These are phyloP conservation scores for Brenthis ino DNA, from an alignment of 2,888 invertebrate species.

Conservation along the genomic window DNA sequence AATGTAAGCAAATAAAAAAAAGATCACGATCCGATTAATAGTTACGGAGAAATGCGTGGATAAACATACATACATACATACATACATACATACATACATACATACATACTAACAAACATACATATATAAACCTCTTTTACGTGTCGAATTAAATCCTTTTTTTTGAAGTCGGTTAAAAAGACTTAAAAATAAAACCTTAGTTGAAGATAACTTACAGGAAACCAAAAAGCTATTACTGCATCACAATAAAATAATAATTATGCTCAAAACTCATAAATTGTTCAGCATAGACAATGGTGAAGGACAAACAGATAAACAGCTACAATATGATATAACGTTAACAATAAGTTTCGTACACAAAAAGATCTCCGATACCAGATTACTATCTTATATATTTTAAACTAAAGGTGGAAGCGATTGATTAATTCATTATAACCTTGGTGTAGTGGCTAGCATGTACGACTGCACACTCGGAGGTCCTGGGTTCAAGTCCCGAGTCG, in stretches of 20 bases:
- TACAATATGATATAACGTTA: slow-evolving; percentile 64
- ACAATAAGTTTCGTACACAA: slow-evolving; percentile 78
- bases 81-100: too few relatives aligned
- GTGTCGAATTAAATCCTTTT: too few relatives aligned
- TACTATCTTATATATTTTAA: slow-evolving; percentile 58
- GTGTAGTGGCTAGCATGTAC: too few relatives aligned
- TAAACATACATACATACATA: too few relatives aligned
- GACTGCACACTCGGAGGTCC: too few relatives aligned
- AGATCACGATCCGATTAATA: too few relatives aligned
- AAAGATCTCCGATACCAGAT: slow-evolving; percentile 70
- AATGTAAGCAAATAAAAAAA: too few relatives aligned
- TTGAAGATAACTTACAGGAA: slow-evolving; percentile 19
- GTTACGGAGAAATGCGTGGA: too few relatives aligned
- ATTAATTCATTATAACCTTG: not conserved
- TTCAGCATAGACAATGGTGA: slow-evolving; percentile 62
- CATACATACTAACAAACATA: too few relatives aligned
- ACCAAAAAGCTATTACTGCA: slow-evolving; percentile 29
- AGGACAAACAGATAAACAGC: slow-evolving; percentile 52
- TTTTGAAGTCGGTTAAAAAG: not conserved
- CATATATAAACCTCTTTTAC: too few relatives aligned
- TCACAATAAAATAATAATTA: slow-evolving; percentile 30
- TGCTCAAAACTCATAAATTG: slow-evolving; percentile 43
- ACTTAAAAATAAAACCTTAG: not conserved
- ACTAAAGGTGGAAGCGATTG: slow-evolving; percentile 32
- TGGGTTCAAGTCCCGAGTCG: too few relatives aligned